A percentile compares a stretch with the other conserved stretches of the same genome.
Conservation (phyloP, 2,888 invertebrate genomes). For the Dichetophora obliterata region DNA sequence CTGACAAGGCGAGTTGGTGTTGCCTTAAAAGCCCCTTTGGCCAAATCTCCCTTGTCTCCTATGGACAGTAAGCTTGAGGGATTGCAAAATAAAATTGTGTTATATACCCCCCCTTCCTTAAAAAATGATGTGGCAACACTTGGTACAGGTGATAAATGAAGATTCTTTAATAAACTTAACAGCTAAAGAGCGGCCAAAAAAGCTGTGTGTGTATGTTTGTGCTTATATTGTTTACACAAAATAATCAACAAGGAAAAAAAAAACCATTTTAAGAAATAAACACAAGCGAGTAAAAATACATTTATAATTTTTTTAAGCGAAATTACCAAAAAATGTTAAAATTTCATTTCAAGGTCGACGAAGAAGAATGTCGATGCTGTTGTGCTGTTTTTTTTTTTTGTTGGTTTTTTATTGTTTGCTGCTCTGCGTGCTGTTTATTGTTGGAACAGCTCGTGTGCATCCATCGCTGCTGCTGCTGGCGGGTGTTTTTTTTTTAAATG, state of each 20-base stretch:
- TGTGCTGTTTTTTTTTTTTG: not conserved
- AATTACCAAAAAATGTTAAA: conserved; percentile 16
- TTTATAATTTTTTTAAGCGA: too few relatives aligned
- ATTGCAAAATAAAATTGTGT: too few relatives aligned
- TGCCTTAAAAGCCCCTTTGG: too few relatives aligned
- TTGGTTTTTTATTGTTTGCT: not conserved
- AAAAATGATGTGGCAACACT: too few relatives aligned
- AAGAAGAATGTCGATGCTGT: conserved; percentile 20
- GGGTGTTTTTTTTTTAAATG: not conserved
- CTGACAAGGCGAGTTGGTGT: too few relatives aligned
- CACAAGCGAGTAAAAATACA: too few relatives aligned
- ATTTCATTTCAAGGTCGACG: conserved; percentile 43
- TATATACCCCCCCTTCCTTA: too few relatives aligned
- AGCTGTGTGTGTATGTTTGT: not conserved
- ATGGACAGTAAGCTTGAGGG: too few relatives aligned
- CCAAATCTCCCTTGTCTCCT: too few relatives aligned
- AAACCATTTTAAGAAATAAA: not conserved
- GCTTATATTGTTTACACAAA: conserved; percentile 12
- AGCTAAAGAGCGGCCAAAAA: too few relatives aligned
- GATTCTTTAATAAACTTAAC: too few relatives aligned
- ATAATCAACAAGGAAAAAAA: not conserved
- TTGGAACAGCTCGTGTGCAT: not conserved
- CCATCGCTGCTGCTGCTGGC: not conserved
- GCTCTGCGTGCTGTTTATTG: not conserved
- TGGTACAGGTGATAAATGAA: too few relatives aligned